Evolutionary conservation across 2,888 invertebrate species (phyloP), one percentile per base, ranked within the genome.

Genomic region (Lottia scabra): DNA sequence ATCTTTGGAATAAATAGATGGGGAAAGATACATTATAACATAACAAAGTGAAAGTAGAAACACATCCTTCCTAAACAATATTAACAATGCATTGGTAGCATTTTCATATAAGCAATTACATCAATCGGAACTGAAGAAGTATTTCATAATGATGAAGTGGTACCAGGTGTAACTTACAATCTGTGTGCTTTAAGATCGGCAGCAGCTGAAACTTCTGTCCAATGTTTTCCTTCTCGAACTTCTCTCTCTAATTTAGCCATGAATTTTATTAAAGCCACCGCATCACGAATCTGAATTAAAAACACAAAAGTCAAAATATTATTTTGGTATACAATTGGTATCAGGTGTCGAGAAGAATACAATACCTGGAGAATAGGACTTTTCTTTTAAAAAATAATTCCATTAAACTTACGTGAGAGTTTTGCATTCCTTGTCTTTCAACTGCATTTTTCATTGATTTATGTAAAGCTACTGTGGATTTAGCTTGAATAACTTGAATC

Each of bases 381-480:
- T 38, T 38, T 10, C 38, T 38, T 8, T 6, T 38, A 38, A 8
- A 8, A 10, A 5, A 38, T 4, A 38, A 5, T 30, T 63, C 13
- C 45, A 63, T 16, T 15, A 23, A 30, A 78, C 84, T 84, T 74
- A 90, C 87, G 78, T 90, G 88, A 38, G 88, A 82, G 67, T 91
- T 92, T 79, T 93, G 92, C 96, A 97, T 96, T 66, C 96, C 96
- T 69, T 92, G 91, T 27, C 93, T 92, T 90, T 97, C 96, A 0
- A 93, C 92, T 0, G 91, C 89, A 86, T 88, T 90, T 77, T 90
- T 90, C 68, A 84, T 73, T 12, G 87, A 81, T 70, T 89, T 89
- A 75, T 84, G 79, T 10, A 83, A 71, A 43, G 84, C 80, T 48
- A 88, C 75, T 0, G 87, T 84, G 2, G 89, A 87, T 62, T 81